A percentile compares a stretch with the other conserved stretches of the same genome.
Evolutionary conservation across 2,113 vertebrate species (phyloP).

Genomic region (Eurystomus gularis): DNA sequence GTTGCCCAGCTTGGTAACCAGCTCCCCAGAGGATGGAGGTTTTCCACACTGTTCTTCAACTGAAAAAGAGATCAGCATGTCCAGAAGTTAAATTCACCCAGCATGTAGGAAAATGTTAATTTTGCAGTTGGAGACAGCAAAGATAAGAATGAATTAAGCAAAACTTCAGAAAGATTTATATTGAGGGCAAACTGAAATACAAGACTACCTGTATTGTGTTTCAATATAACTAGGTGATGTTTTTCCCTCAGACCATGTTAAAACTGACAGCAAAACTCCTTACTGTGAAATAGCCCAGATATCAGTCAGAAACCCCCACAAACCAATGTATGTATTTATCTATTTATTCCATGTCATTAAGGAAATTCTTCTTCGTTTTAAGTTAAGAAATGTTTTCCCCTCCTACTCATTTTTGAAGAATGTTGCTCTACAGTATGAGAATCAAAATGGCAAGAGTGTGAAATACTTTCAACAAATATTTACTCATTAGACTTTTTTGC

Average conservation of each 20-base stretch:
- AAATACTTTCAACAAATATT: not conserved
- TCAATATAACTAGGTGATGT: not conserved
- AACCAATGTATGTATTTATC: not conserved
- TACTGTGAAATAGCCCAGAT: not conserved
- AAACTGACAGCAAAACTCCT: not conserved
- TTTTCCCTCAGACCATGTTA: not conserved
- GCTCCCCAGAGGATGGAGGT: not conserved
- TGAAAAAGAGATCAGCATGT: not conserved
- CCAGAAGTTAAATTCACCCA: not conserved
- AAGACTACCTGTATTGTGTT: not conserved
- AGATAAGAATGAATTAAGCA: not conserved
- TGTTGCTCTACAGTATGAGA: not conserved
- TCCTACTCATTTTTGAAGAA: not conserved
- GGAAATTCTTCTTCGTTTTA: not conserved
- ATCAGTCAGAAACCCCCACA: not conserved
- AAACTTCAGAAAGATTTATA: not conserved
- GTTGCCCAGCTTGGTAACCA: not conserved
- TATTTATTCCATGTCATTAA: not conserved
- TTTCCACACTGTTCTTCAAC: not conserved
- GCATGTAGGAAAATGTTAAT: not conserved
- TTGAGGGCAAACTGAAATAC: not conserved
- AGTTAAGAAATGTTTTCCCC: not conserved
- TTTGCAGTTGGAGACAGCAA: not conserved
- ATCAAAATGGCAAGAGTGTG: not conserved
- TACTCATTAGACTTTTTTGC: not conserved